Conservation (phyloP, 2,113 vertebrate species). For the Lepus timidus region DNA sequence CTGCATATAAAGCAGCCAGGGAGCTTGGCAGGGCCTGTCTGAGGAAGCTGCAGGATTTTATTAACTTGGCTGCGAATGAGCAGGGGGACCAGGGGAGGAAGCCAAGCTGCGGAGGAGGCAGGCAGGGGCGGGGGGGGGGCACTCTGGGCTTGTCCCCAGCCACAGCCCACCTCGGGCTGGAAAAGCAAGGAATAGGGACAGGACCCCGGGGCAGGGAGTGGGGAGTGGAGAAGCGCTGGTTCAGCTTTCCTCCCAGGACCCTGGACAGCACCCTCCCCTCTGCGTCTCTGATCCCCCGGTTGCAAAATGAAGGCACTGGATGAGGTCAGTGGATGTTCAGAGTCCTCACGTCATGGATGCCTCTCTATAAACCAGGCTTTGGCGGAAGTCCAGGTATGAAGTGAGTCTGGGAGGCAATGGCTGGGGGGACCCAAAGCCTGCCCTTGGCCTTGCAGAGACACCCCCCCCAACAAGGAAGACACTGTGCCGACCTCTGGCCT, state of each 20-base stretch:
- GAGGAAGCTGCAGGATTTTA: background rate
- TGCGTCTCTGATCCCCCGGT: too few relatives aligned
- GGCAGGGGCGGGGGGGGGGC: accelerated
- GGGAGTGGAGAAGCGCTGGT: background rate
- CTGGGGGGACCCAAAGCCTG: too few relatives aligned
- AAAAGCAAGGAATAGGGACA: background rate
- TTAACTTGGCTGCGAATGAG: background rate
- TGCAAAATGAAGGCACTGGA: background rate
- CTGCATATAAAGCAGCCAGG: background rate
- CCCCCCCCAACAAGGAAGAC: background rate
- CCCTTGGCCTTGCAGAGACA: background rate
- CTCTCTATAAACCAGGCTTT: background rate
- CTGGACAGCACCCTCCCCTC: background rate
- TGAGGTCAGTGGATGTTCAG: background rate
- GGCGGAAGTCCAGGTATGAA: background rate
- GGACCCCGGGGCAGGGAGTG: background rate
- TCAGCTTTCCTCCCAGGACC: background rate
- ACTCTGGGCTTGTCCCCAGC: accelerated
- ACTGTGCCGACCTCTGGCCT: too few relatives aligned
- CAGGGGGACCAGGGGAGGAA: accelerated
- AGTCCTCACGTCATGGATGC: background rate
- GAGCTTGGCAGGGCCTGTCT: background rate
- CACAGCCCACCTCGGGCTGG: background rate
- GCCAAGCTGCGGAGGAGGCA: accelerated
- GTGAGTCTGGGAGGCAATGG: background rate